phyloP scores from a whole-genome alignment of 1,140 invertebrate genomes.

The Andrena cerasifolii region DNA sequence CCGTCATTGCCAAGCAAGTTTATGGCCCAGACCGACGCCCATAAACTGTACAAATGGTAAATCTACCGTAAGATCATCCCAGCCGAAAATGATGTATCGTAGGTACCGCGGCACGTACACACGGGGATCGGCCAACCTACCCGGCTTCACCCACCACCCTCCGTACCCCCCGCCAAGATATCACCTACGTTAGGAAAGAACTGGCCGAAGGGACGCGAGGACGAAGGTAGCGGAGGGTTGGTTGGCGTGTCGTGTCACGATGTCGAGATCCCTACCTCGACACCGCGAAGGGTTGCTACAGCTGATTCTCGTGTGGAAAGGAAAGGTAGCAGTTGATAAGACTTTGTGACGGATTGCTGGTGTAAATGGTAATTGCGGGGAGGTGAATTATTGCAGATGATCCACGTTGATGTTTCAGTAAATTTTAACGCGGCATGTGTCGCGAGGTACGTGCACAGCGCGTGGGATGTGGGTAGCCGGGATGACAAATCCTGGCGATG shows the following conservation, averaged over 20 bases:
- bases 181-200: slow-evolving; percentile 20
- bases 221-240: not conserved
- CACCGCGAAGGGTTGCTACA: too few relatives aligned
- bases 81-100: slow-evolving; percentile 83
- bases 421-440: too few relatives aligned
- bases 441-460: too few relatives aligned
- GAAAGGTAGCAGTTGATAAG: too few relatives aligned
- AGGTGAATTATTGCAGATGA: too few relatives aligned
- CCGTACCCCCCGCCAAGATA: not conserved
- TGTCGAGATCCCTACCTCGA: too few relatives aligned
- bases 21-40: slow-evolving; percentile 81
- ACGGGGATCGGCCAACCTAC: slow-evolving; percentile 51
- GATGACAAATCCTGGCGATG: too few relatives aligned
- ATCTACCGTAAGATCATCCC: slow-evolving; percentile 83
- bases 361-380: too few relatives aligned
- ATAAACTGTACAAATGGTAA: slow-evolving; percentile 83
- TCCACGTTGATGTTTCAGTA: too few relatives aligned
- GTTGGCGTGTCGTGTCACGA: not conserved
- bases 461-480: too few relatives aligned
- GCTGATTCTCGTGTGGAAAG: too few relatives aligned
- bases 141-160: slow-evolving; percentile 51
- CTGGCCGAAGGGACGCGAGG: not conserved
- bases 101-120: slow-evolving; percentile 70
- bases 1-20: slow-evolving; percentile 82
- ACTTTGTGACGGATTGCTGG: too few relatives aligned